Evolutionary conservation across 2,113 vertebrate genomes (phyloP).

Genomic region (Stegostoma tigrinum): DNA sequence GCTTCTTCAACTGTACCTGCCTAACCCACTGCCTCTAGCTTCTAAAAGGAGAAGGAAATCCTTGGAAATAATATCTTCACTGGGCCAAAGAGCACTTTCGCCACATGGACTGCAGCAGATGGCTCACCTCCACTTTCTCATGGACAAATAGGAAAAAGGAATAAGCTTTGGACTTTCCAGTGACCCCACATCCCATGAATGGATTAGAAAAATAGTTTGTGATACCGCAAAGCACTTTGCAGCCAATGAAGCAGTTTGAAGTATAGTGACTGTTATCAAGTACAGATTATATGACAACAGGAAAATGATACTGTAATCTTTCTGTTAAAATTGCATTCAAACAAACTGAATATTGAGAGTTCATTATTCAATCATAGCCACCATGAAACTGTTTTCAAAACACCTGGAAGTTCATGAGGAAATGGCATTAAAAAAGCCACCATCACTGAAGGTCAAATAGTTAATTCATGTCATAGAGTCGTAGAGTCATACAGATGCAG

Average conservation of each 20-base stretch:
- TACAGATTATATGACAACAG: neutral
- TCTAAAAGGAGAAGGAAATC: too few relatives aligned
- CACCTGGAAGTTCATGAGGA: neutral
- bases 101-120: too few relatives aligned
- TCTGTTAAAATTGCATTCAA: neutral
- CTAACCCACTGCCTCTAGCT: too few relatives aligned
- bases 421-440: neutral
- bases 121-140: too few relatives aligned
- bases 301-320: neutral
- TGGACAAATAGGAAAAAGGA: too few relatives aligned
- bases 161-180: too few relatives aligned
- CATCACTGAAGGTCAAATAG: neutral
- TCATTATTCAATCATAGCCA: neutral
- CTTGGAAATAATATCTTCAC: too few relatives aligned
- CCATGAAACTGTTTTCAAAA: neutral
- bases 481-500: too few relatives aligned
- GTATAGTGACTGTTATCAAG: neutral
- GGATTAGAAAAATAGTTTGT: too few relatives aligned
- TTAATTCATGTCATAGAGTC: neutral
- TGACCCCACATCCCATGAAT: neutral
- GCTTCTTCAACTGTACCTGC: too few relatives aligned
- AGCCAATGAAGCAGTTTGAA: neutral
- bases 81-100: neutral
- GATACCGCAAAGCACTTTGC: neutral
- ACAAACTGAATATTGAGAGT: neutral